Percentiles rank a stretch among this genome's conserved stretches.
Conservation (phyloP, 2,888 invertebrate species). For the Vesta saturnalis region DNA sequence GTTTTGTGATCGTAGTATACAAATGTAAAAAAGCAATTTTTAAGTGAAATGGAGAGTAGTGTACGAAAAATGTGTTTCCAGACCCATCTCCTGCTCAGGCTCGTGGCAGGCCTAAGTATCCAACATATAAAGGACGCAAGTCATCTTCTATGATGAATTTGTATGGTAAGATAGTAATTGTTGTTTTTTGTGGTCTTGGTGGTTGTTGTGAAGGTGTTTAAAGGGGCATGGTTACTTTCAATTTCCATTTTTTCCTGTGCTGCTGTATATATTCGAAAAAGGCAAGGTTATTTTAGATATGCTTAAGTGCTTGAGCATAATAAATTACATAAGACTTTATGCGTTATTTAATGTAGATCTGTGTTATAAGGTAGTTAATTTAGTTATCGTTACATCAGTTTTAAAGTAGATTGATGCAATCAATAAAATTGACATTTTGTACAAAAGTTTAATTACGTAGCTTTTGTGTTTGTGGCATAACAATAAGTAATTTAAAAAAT, state of each 20-base stretch:
- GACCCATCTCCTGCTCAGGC: conserved; percentile 82
- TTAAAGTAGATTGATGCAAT: too few species aligned
- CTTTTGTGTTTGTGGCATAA: neutral
- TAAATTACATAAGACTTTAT: too few species aligned
- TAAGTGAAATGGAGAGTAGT: conserved; percentile 57
- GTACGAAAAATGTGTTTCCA: conserved; percentile 75
- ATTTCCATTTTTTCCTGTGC: conserved; percentile 17
- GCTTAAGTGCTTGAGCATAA: neutral
- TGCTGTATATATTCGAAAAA: conserved; percentile 7
- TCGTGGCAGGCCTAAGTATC: conserved; percentile 85
- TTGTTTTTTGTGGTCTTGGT: conserved; percentile 25
- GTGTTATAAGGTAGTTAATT: too few species aligned
- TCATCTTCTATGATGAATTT: conserved; percentile 96
- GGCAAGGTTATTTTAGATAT: conserved; percentile 9
- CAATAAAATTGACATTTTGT: neutral
- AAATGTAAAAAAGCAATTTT: conserved; percentile 41
- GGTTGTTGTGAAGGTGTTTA: conserved; percentile 34
- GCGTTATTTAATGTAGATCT: too few species aligned
- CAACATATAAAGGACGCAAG: conserved; percentile 87
- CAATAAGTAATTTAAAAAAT: neutral
- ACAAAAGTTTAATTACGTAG: neutral
- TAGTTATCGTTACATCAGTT: too few species aligned
- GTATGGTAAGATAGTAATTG: conserved; percentile 82
- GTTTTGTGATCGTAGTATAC: conserved; percentile 29
- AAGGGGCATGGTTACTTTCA: conserved; percentile 41